Percentiles rank a stretch among this genome's conserved stretches.
phyloP scores from a whole-genome alignment of 2,113 vertebrate species.

The Oxyruncus cristatus region DNA sequence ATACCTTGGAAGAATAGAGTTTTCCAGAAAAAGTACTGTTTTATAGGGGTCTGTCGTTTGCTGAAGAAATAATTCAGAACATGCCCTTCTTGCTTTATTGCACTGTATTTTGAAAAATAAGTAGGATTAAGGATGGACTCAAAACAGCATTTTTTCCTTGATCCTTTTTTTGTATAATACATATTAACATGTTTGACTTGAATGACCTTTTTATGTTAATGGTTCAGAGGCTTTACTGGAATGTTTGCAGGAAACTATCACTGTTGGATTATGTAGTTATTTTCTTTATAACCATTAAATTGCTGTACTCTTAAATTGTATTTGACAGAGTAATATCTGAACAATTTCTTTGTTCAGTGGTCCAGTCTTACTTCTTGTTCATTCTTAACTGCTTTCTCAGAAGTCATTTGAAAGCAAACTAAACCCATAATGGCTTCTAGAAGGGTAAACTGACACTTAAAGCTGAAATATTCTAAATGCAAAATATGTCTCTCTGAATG shows the following conservation, averaged over 20 bases:
- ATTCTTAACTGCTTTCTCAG: background rate
- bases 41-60: background rate
- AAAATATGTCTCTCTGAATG: background rate
- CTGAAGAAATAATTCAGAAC: conserved; percentile 17
- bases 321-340: background rate
- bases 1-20: background rate
- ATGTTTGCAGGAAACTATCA: background rate
- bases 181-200: background rate
- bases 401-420: background rate
- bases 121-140: background rate
- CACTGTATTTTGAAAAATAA: background rate
- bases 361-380: background rate
- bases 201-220: background rate
- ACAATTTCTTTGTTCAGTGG: background rate
- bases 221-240: background rate
- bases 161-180: background rate
- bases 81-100: background rate
- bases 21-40: background rate
- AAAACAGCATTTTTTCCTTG: background rate
- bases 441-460: background rate
- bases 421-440: background rate
- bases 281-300: background rate
- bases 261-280: background rate
- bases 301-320: background rate
- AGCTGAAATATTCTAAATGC: background rate